Base-by-base conservation (phyloP, 2,113 vertebrate species). In the Xenus cinereus region DNA sequence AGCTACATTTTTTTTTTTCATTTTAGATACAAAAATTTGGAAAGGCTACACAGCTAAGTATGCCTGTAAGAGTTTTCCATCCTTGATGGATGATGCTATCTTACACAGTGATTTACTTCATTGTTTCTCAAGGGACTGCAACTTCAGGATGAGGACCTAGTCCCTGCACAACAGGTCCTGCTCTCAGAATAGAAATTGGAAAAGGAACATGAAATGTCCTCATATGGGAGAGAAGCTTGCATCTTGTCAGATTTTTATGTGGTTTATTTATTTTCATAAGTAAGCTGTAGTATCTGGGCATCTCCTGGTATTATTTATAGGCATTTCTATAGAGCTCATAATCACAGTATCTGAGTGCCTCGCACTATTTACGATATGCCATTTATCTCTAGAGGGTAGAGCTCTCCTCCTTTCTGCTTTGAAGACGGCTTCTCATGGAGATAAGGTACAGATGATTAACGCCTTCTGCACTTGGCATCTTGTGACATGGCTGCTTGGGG, bases 261-360 rank as follows among this genome's bases (percentile, higher is more conserved):
- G 16, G 41, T 93, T 96, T 95, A 96, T 96, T 97, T 95, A 90
- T 92, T 95, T 94, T 68, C 73, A 4, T 89, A 95, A 96, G 83
- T 75, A 96, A 96, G 78, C 82, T 93, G 68, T 50, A 94, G 67
- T 87, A 89, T 91, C 77, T 69, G 85, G 73, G 89, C 85, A 94
- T 87, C 92, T 94, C 93, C 80, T 75, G 13, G n/a, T 74, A 85
- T 96, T 96, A 97, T 97, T 94, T 97, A 96, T 87, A 88, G 87
- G 73, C 72, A 88, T 93, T 97, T 96, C 96, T 93, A 95, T 96
- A 88, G 87, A 96, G 93, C 84, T 97, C 87, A 97, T 94, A 91
- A 95, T 95, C 89, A 93, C 84, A 87, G 94, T 90, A 95, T 96
- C 87, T 43, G 78, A 96, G 91, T 89, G 89, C 76, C 83, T 92